Conservation (phyloP, 35 echinoderm and acorn worm genomes). For the Amphiura filiformis region DNA sequence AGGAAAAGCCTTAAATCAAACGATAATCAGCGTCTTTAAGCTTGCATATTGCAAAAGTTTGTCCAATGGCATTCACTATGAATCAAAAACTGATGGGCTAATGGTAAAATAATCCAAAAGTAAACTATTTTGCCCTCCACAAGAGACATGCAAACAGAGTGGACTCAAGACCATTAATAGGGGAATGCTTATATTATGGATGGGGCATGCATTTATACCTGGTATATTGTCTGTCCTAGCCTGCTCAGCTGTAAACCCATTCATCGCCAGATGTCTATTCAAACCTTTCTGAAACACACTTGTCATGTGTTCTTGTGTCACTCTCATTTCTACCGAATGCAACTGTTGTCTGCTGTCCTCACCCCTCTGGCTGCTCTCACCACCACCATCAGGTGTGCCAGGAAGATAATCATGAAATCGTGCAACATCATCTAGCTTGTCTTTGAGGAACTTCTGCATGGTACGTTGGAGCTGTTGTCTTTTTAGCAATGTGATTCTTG, state of each 20-base stretch:
- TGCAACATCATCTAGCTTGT: conserved; percentile 41
- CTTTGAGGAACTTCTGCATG: conserved; percentile 55
- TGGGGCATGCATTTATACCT: too few species aligned
- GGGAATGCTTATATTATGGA: too few species aligned
- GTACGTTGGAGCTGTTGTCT: conserved; percentile 23
- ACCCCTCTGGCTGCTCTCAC: not conserved
- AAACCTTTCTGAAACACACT: conserved; percentile 26
- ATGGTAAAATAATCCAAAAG: too few species aligned
- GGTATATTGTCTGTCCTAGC: not conserved
- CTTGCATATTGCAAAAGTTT: too few species aligned
- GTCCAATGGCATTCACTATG: too few species aligned
- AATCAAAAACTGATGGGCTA: too few species aligned
- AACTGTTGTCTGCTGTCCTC: not conserved
- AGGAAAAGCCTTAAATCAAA: too few species aligned
- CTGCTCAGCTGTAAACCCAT: not conserved
- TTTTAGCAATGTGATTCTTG: not conserved
- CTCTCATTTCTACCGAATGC: conserved; percentile 13
- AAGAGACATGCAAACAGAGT: too few species aligned
- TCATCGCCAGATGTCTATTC: conserved; percentile 24
- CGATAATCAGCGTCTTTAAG: too few species aligned
- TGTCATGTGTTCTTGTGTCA: conserved; percentile 1
- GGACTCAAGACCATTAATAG: too few species aligned
- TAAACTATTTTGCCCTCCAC: too few species aligned
- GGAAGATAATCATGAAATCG: conserved; percentile 49
- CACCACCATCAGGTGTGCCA: not conserved